Evolutionary conservation across 2,888 invertebrate species (phyloP).

Genomic region (Melitaea athalia): DNA sequence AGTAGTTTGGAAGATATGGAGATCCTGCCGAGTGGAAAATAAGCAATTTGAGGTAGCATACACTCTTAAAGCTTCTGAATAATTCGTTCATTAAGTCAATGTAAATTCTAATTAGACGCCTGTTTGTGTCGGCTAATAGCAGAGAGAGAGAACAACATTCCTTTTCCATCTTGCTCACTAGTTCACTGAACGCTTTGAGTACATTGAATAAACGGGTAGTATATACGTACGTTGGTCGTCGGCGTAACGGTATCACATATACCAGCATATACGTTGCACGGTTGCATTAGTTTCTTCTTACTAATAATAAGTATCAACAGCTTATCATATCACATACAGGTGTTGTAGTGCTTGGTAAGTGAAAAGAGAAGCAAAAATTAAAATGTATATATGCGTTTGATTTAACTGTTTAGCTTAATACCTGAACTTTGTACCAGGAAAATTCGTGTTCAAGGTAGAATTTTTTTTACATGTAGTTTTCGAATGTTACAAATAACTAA

Average conservation of each 20-base stretch:
- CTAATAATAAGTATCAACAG: not conserved
- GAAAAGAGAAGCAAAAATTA: not conserved
- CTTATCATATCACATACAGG: not conserved
- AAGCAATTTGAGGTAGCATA: too few species aligned
- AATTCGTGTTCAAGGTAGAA: conserved; percentile 30
- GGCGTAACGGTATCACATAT: not conserved
- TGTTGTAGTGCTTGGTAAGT: not conserved
- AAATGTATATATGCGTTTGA: not conserved
- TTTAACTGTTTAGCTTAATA: not conserved
- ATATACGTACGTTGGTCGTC: too few species aligned
- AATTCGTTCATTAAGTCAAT: not conserved
- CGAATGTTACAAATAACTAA: too few species aligned
- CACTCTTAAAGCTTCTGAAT: not conserved
- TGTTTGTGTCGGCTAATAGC: too few species aligned
- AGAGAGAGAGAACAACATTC: not conserved
- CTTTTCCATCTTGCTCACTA: conserved; percentile 3
- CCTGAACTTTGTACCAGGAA: conserved; percentile 35
- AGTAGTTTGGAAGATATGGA: too few species aligned
- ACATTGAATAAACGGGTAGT: too few species aligned
- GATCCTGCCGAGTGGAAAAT: too few species aligned
- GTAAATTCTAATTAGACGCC: not conserved
- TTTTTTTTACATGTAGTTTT: not conserved
- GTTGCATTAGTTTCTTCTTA: conserved; percentile 8
- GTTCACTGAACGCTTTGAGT: too few species aligned
- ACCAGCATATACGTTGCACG: not conserved